phyloP scores from a whole-genome alignment of 2,113 vertebrate species.

The Neoarius graeffei region DNA sequence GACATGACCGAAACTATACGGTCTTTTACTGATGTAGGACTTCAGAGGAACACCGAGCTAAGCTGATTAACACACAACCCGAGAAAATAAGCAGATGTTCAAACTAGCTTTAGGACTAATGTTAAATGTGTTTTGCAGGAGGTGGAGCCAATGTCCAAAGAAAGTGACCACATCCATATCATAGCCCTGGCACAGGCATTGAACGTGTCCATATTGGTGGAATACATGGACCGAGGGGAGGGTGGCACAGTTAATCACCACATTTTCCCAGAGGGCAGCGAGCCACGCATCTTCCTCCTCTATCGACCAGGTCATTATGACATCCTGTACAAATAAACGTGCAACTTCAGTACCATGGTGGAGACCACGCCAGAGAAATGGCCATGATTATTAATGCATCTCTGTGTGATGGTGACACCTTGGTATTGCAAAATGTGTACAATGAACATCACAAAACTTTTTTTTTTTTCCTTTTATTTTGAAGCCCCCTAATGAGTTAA shows the following conservation, averaged over 20 bases:
- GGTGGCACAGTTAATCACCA: slow-evolving; percentile 90
- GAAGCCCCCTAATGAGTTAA: slow-evolving; percentile 52
- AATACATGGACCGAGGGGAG: slow-evolving; percentile 94
- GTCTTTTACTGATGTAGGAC: neutral
- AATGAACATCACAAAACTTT: slow-evolving; percentile 43
- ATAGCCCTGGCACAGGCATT: slow-evolving; percentile 92
- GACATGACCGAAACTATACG: neutral
- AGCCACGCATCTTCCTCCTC: slow-evolving; percentile 89
- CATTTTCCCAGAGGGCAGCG: slow-evolving; percentile 88
- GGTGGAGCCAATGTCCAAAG: slow-evolving; percentile 90
- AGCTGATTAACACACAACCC: neutral
- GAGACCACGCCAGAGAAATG: slow-evolving; percentile 51
- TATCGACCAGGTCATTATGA: slow-evolving; percentile 95
- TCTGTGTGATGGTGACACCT: slow-evolving; percentile 64
- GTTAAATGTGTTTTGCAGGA: slow-evolving; percentile 65
- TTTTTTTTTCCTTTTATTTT: slow-evolving; percentile 38
- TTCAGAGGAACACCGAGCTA: neutral
- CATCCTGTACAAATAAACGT: slow-evolving; percentile 89
- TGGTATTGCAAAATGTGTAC: slow-evolving; percentile 59
- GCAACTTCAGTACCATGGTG: slow-evolving; percentile 30
- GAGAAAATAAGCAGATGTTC: neutral
- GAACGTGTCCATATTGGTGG: slow-evolving; percentile 86
- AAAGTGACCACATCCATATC: slow-evolving; percentile 97
- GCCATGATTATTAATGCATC: slow-evolving; percentile 64
- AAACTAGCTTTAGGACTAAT: neutral